phyloP scores from a whole-genome alignment of 2,888 invertebrate species.

The Torymus aiolomorphi region DNA sequence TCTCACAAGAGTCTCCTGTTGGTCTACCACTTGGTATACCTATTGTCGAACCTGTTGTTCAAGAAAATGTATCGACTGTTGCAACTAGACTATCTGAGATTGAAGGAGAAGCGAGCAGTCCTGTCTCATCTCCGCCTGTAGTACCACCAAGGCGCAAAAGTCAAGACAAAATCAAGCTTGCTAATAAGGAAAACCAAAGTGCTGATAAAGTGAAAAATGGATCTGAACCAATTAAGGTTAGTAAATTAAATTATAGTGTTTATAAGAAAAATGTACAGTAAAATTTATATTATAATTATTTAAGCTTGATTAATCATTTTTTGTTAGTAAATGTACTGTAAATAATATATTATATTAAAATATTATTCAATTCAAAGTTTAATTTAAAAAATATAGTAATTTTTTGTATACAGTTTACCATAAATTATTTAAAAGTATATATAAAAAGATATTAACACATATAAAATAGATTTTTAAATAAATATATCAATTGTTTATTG shows the following conservation, averaged over 20 bases:
- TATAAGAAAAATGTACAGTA: slow-evolving; percentile 1
- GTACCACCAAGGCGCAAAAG: slow-evolving; percentile 79
- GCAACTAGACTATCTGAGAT: slow-evolving; percentile 38
- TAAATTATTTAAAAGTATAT: not conserved
- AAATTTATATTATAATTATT: not conserved
- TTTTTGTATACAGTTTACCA: too few species aligned
- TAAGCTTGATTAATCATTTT: not conserved
- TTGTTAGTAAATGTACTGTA: not conserved
- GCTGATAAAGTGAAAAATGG: slow-evolving; percentile 62
- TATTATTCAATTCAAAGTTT: not conserved
- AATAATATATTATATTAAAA: not conserved
- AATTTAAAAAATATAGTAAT: too few species aligned
- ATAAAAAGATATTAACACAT: not conserved
- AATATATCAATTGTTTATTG: not conserved
- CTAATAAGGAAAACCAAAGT: slow-evolving; percentile 74
- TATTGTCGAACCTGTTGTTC: slow-evolving; percentile 69
- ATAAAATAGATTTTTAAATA: slow-evolving; percentile 6
- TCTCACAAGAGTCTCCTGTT: slow-evolving; percentile 53
- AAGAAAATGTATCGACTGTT: slow-evolving; percentile 47
- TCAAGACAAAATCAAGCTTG: slow-evolving; percentile 76
- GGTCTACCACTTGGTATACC: slow-evolving; percentile 70
- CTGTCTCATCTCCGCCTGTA: slow-evolving; percentile 73
- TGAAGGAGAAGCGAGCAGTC: not conserved
- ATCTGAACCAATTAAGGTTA: slow-evolving; percentile 69
- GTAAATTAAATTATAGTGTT: slow-evolving; percentile 42